Conservation (phyloP, 2,888 invertebrate species). For the Habrosyne pyritoides region DNA sequence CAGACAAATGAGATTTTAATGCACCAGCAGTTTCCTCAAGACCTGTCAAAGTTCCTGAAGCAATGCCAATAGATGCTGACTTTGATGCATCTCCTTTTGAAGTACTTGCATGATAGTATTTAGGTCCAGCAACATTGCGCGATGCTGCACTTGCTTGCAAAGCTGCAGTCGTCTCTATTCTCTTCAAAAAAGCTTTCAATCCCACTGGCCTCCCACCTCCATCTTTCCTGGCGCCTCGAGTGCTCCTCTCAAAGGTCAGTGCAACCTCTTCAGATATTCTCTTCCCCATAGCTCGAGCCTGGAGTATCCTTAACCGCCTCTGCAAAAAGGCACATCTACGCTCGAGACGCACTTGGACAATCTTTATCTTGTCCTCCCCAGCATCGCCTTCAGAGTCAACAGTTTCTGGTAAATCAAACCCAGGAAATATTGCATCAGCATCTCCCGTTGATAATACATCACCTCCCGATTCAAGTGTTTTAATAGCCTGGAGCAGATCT, state of each 20-base stretch:
- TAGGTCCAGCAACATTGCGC: slow-evolving; percentile 62
- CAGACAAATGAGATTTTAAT: slow-evolving; percentile 87
- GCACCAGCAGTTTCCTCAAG: slow-evolving; percentile 89
- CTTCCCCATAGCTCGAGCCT: slow-evolving; percentile 89
- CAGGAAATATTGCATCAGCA: slow-evolving; percentile 77
- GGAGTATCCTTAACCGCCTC: slow-evolving; percentile 89
- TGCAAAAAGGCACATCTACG: slow-evolving; percentile 88
- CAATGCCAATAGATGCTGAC: slow-evolving; percentile 81
- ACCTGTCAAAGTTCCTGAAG: slow-evolving; percentile 87
- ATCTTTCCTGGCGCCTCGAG: slow-evolving; percentile 87
- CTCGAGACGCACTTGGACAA: slow-evolving; percentile 85
- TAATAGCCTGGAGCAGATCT: slow-evolving; percentile 90
- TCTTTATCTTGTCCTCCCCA: slow-evolving; percentile 79
- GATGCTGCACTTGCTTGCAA: slow-evolving; percentile 74
- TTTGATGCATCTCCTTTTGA: slow-evolving; percentile 91
- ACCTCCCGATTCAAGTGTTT: slow-evolving; percentile 86
- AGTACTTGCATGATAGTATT: slow-evolving; percentile 78
- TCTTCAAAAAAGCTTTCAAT: slow-evolving; percentile 71
- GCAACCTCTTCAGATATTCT: slow-evolving; percentile 91
- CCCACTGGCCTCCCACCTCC: slow-evolving; percentile 74
- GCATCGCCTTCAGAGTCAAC: slow-evolving; percentile 80
- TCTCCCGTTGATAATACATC: slow-evolving; percentile 72
- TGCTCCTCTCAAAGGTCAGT: slow-evolving; percentile 86
- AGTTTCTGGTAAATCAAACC: slow-evolving; percentile 76
- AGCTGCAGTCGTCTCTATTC: slow-evolving; percentile 70